Evolutionary conservation across 2,113 vertebrate species (phyloP), one percentile per base, ranked within the genome.

Genomic region (Macrotis lagotis): DNA sequence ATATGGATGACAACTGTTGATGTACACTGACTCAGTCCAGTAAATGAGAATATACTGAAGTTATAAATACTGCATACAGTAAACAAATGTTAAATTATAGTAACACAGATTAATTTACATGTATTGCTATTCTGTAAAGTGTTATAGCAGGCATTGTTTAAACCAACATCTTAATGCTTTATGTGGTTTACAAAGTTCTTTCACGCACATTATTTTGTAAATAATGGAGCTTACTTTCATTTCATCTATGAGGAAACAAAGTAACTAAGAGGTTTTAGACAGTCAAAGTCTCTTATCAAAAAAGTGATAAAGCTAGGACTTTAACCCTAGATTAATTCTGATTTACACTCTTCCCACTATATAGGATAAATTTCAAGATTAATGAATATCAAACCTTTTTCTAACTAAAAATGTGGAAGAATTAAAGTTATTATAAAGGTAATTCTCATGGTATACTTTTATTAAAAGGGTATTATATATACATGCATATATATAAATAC

Each of bases 361-460:
- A 44, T 44, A 37, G 28, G 28, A 37, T 31, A 83, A n/a, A 44
- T 83, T 83, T 83, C 66, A 83, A 22, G 7, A 31, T 44, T 24
- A 83, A 83, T 83, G 31, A 91, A 88, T 49, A 51, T 90, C 25
- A 51, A 51, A 52, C 55, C 37, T 90, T 94, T 50, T 92, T 59
- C 25, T 92, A 22, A 3, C 88, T 91, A 88, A 52, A 91, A 91
- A 96, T 90, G 26, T 37, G 92, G 12, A 74, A 26, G 89, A 96
- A 28, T 93, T 48, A 89, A 10, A 94, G 31, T 53, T 92, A 7
- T 53, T 92, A 7, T 94, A 37, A 91, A 95, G 51, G 8, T 47
- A 10, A 83, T 83, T 83, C n/a, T 83, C 37, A 24, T 83, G 66
- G n/a, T 44, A 83, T 83, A 22, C 16, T 19, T 74, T 74, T 44